Conservation (phyloP, 2,113 vertebrate genomes). For the Ahaetulla prasina region DNA sequence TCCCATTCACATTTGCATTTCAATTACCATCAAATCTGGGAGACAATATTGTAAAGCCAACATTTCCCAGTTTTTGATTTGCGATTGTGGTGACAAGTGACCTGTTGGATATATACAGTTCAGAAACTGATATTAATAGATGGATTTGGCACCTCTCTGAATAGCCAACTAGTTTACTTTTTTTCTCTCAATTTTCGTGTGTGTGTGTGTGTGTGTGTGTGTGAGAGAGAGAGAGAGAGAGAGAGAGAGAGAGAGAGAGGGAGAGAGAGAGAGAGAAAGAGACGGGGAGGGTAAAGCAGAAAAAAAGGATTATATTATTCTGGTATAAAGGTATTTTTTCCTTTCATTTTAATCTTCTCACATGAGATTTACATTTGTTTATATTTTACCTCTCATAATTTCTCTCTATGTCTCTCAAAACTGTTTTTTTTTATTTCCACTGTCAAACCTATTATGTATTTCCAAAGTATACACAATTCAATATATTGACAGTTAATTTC, state of each 20-base stretch:
- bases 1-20: conserved; percentile 52
- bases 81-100: conserved; percentile 23
- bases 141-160: conserved; percentile 36
- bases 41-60: conserved; percentile 43
- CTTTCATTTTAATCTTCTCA: background rate
- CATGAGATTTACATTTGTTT: conserved; percentile 30
- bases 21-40: conserved; percentile 52
- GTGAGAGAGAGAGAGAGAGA: too few species aligned
- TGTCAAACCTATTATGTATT: background rate
- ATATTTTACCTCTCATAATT: background rate
- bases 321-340: background rate
- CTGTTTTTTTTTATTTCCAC: background rate
- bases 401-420: background rate
- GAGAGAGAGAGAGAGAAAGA: background rate
- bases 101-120: conserved; percentile 52
- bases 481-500: conserved; percentile 3
- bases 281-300: background rate
- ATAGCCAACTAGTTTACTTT: conserved; percentile 5
- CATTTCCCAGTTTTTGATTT: conserved; percentile 38
- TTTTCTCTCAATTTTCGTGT: background rate
- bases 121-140: conserved; percentile 32
- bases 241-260: background rate
- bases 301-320: conserved; percentile 40
- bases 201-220: too few species aligned
- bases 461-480: background rate